phyloP scores from a whole-genome alignment of 2,113 vertebrate species.

The Grus americana region DNA sequence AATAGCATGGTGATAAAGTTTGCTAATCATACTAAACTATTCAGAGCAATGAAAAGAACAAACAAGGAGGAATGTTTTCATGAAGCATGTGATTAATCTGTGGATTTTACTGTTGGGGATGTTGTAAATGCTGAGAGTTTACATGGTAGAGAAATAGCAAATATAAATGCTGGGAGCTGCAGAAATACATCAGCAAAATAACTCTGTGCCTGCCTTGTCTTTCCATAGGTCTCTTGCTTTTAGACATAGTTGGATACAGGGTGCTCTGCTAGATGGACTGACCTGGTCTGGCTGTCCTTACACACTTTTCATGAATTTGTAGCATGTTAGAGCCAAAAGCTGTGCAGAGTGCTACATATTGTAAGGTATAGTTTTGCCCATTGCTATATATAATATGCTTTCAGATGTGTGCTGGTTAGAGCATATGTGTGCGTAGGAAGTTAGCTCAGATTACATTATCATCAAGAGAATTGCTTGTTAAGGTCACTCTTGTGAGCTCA shows the following conservation, averaged over 20 bases:
- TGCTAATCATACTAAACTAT: background rate
- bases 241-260: background rate
- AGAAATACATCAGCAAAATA: background rate
- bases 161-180: background rate
- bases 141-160: background rate
- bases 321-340: background rate
- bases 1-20: background rate
- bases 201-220: background rate
- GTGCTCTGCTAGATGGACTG: background rate
- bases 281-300: background rate
- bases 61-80: background rate
- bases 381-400: background rate
- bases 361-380: background rate
- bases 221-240: background rate
- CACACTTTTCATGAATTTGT: background rate
- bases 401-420: background rate
- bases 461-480: background rate
- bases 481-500: background rate
- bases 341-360: background rate
- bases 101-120: background rate
- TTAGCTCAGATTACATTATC: background rate
- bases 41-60: background rate
- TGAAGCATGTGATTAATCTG: background rate
- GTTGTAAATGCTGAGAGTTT: background rate
- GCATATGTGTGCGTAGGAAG: background rate